Percentiles rank a stretch among this genome's conserved stretches.
Evolutionary conservation across 2,113 vertebrate genomes (phyloP).

Genomic region (Glaucidium brasilianum): DNA sequence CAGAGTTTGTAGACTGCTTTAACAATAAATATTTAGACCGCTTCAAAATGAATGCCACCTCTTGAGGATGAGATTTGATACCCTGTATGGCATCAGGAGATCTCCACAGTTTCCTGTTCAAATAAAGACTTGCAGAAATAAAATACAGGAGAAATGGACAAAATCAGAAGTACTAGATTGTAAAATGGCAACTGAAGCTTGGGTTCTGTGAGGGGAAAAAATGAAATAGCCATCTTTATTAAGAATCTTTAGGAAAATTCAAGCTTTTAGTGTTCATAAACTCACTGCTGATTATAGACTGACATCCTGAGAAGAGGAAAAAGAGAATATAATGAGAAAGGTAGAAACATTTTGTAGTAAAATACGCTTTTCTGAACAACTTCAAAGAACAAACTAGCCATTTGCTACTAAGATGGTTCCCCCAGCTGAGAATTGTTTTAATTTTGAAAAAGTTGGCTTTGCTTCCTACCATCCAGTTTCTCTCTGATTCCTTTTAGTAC

Average conservation of each 20-base stretch:
- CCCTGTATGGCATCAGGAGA: neutral
- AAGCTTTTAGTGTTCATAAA: neutral
- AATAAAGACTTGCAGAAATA: neutral
- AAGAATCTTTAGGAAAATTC: neutral
- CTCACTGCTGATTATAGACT: neutral
- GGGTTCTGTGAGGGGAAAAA: neutral
- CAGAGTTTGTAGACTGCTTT: neutral
- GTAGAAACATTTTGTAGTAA: neutral
- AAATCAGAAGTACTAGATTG: neutral
- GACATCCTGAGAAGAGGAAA: neutral
- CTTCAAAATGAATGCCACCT: neutral
- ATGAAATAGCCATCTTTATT: neutral
- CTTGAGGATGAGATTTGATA: neutral
- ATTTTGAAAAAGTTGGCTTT: neutral
- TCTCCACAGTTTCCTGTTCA: neutral
- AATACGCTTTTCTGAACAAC: neutral
- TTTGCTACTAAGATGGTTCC: neutral
- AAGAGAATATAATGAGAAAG: neutral
- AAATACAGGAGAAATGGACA: neutral
- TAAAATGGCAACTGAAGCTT: neutral
- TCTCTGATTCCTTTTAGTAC: neutral
- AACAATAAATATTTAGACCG: neutral
- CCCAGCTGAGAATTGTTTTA: neutral
- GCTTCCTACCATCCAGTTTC: neutral
- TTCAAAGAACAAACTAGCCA: neutral